phyloP scores from a whole-genome alignment of 2,888 invertebrate genomes.

The Cheilosia scutellata region DNA sequence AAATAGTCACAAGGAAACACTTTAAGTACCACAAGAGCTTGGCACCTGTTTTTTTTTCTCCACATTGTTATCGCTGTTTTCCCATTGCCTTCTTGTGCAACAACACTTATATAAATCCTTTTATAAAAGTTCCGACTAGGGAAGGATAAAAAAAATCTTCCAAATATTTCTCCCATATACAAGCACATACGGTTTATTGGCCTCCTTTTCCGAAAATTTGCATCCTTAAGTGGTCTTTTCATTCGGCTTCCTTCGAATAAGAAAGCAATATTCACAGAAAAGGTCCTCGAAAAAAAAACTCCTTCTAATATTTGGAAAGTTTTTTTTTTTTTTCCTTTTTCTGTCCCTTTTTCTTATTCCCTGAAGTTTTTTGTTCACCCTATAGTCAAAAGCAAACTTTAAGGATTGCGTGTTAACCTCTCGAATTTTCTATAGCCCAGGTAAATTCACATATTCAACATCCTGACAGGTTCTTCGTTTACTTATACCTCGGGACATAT shows the following conservation, averaged over 20 bases:
- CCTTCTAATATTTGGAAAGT: constrained; percentile 67
- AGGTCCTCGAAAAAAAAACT: too few relatives aligned
- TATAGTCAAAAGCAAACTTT: constrained; percentile 48
- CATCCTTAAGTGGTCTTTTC: constrained; percentile 75
- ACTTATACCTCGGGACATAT: background rate
- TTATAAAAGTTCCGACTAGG: constrained; percentile 35
- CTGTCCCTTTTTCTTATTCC: background rate
- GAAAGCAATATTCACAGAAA: constrained; percentile 62
- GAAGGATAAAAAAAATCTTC: constrained; percentile 34
- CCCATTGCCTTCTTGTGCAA: background rate
- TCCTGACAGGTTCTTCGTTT: constrained; percentile 68
- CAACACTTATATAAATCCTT: constrained; percentile 49
- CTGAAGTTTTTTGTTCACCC: background rate
- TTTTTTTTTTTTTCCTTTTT: constrained; percentile 17
- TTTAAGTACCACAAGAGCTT: constrained; percentile 8
- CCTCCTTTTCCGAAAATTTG: constrained; percentile 67
- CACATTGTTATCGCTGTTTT: background rate
- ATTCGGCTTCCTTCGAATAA: constrained; percentile 50
- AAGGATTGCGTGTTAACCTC: constrained; percentile 72
- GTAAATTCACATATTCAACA: constrained; percentile 46
- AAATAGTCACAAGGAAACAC: background rate
- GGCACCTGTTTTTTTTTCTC: constrained; percentile 36
- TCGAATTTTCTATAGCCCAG: constrained; percentile 60
- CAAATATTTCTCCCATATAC: constrained; percentile 14
- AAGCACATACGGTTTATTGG: constrained; percentile 74